Evolutionary conservation across 1,140 invertebrate species (phyloP).

Genomic region (Halyomorpha halys): DNA sequence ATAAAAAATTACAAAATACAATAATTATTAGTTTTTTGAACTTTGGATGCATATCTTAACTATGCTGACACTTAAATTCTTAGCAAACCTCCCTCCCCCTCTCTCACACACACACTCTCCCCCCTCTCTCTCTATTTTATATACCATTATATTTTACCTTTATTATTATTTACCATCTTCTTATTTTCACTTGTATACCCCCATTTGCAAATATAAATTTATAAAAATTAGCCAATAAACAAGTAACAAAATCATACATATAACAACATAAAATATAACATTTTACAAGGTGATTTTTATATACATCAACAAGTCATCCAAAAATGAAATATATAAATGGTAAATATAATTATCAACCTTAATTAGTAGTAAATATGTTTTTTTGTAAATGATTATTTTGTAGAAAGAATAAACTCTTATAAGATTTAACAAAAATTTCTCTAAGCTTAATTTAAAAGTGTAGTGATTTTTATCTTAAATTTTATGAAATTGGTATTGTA

Average conservation of each 20-base stretch:
- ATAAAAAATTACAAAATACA: not conserved
- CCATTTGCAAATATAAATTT: not conserved
- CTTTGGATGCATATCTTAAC: not conserved
- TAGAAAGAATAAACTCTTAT: slow-evolving; percentile 7
- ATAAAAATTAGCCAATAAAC: not conserved
- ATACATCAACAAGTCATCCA: not conserved
- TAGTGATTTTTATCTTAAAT: not conserved
- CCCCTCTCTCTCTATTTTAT: too few species aligned
- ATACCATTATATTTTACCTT: too few species aligned
- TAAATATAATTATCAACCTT: slow-evolving; percentile 3
- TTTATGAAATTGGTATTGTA: not conserved
- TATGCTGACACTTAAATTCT: not conserved
- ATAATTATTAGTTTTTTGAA: not conserved
- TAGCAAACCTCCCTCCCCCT: too few species aligned
- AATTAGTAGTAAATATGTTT: too few species aligned
- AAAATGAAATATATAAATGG: not conserved
- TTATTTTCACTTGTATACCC: too few species aligned
- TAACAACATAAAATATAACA: not conserved
- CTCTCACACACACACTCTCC: too few species aligned
- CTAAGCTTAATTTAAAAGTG: slow-evolving; percentile 5
- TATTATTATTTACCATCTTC: too few species aligned
- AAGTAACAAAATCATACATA: not conserved
- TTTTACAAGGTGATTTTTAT: not conserved
- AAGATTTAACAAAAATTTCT: not conserved
- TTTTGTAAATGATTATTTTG: not conserved